Conservation (phyloP, 2,113 vertebrate species). For the Indicator indicator region DNA sequence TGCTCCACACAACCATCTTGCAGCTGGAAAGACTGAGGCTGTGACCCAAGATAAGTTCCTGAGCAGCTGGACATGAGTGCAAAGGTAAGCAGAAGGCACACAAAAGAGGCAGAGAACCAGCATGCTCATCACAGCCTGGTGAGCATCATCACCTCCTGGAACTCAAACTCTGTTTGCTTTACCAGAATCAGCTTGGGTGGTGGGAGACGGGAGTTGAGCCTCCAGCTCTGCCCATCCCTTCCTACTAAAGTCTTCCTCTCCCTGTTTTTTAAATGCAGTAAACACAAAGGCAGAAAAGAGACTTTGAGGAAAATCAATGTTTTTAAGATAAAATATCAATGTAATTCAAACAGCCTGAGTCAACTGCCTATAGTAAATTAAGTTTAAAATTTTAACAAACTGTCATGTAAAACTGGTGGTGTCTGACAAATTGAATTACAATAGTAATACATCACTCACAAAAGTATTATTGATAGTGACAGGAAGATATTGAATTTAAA, state of each 20-base stretch:
- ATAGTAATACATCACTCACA: slow-evolving; percentile 80
- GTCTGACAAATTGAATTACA: slow-evolving; percentile 84
- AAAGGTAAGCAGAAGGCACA: neutral
- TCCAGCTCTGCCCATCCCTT: neutral
- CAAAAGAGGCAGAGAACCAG: neutral
- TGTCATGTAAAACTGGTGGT: slow-evolving; percentile 78
- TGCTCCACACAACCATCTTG: neutral
- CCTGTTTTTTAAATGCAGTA: slow-evolving; percentile 65
- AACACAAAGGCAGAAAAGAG: slow-evolving; percentile 71
- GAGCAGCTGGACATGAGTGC: neutral
- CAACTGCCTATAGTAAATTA: slow-evolving; percentile 81
- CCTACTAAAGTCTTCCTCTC: slow-evolving; percentile 12
- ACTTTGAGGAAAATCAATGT: slow-evolving; percentile 73
- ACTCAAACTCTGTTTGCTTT: neutral
- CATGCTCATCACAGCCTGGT: accelerated
- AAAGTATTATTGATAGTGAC: slow-evolving; percentile 84
- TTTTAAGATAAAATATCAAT: slow-evolving; percentile 76
- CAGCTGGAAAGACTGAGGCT: neutral
- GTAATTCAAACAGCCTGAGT: slow-evolving; percentile 67
- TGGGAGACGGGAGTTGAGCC: neutral
- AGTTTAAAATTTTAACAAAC: slow-evolving; percentile 81
- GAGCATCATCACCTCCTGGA: too few relatives aligned
- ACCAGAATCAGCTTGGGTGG: neutral
- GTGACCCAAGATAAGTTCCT: neutral
- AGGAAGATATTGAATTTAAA: slow-evolving; percentile 85